Base-by-base conservation (phyloP, 2,113 vertebrate genomes). In the Cyanoderma ruficeps region DNA sequence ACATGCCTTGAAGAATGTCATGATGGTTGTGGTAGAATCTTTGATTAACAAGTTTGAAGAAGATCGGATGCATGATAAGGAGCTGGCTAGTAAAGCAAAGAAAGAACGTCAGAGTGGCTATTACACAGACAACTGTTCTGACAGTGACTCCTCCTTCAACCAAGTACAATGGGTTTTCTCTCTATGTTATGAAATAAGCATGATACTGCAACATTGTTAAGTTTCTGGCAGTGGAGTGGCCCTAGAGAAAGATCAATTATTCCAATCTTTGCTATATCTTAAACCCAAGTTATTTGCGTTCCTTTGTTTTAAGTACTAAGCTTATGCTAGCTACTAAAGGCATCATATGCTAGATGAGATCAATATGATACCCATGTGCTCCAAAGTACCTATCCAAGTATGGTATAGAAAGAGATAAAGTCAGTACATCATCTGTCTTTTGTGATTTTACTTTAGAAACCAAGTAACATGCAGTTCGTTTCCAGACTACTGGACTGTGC, bases 121-220 rank as follows among this genome's bases (percentile, higher is more conserved):
- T 63, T 98, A 97, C 81, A 97, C 96, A 3, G 99, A 99, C 97
- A 99, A 98, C 97, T 99, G 98, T 97, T 99, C 99, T 16, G 99
- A 99, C 94, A 99, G 99, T n/a, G 99, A 99, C 95, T 99, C 99
- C 3, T 99, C 99, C 1, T 99, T 99, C 88, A 99, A 98, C 95
- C 99, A 99, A 98, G 99, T 99, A 75, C 53, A 87, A 13, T 71
- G 68, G 20, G 2, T 69, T 95, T 90, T 89, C 15, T 63, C 20
- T 93, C 64, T 93, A 0, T 83, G 10, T 92, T 87, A 46, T 7
- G 2, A 89, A 86, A 84, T 89, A 44, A 49, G 24, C 24, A 10
- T 49, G 21, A 13, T 33, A 33, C 33, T 83, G 21, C 16, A 67
- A 35, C 86, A 67, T 8, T 39, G 2, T 91, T 53, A 52, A 3